Conservation (phyloP, 1,140 invertebrate species). For the Pomacea maculata region DNA sequence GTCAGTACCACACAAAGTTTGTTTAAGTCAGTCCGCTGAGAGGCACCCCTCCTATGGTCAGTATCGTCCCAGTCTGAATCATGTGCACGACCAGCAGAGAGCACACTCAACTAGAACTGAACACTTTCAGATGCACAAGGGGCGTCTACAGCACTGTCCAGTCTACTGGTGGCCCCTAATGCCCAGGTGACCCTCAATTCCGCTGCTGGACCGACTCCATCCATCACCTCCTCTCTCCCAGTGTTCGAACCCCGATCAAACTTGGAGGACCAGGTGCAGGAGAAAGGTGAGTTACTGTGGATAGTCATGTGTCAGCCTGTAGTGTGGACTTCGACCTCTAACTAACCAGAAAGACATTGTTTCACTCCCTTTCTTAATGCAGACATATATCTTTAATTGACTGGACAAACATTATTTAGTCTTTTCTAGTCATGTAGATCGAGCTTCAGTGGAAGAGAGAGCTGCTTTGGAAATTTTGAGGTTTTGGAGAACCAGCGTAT, state of each 20-base stretch:
- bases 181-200: slow-evolving; percentile 43
- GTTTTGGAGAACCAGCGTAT: no score
- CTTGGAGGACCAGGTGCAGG: slow-evolving; percentile 21
- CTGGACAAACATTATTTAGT: no score
- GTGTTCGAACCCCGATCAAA: slow-evolving; percentile 16
- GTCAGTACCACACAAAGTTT: neutral
- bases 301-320: no score
- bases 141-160: slow-evolving; percentile 42
- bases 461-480: no score
- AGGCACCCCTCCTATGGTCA: neutral
- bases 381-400: no score
- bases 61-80: neutral
- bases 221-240: slow-evolving; percentile 29
- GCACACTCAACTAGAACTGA: neutral
- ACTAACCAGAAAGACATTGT: no score
- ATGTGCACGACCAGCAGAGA: neutral
- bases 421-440: no score
- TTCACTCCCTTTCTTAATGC: no score
- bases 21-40: neutral
- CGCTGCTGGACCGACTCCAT: slow-evolving; percentile 31
- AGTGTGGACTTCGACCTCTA: no score
- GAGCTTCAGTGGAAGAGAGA: no score
- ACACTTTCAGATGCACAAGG: slow-evolving; percentile 42
- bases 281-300: slow-evolving; percentile 27
- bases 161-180: slow-evolving; percentile 48